Evolutionary conservation across 2,113 vertebrate species (phyloP).

Genomic region (Oryzias curvinotus): DNA sequence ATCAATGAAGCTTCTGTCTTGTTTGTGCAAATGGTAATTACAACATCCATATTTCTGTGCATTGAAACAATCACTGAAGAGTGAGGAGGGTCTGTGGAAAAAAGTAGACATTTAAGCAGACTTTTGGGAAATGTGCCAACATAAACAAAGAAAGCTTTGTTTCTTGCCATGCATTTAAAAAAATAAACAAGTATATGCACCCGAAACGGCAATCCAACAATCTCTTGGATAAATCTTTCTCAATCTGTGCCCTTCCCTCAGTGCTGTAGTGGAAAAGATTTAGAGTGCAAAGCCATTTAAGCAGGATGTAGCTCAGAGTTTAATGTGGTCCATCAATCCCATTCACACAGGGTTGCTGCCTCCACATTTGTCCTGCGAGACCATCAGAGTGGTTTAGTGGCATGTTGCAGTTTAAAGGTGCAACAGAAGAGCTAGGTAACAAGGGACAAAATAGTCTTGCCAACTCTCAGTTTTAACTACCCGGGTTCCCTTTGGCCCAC

Average conservation of each 20-base stretch:
- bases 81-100: slow-evolving; percentile 35
- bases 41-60: slow-evolving; percentile 93
- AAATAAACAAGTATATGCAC: slow-evolving; percentile 37
- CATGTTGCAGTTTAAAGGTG: slow-evolving; percentile 78
- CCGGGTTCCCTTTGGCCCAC: slow-evolving; percentile 74
- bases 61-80: slow-evolving; percentile 85
- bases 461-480: slow-evolving; percentile 80
- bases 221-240: slow-evolving; percentile 37
- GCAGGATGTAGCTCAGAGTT: slow-evolving; percentile 71
- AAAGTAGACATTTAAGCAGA: slow-evolving; percentile 42
- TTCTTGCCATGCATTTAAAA: slow-evolving; percentile 23
- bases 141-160: slow-evolving; percentile 47
- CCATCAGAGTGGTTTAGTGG: slow-evolving; percentile 76
- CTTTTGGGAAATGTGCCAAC: slow-evolving; percentile 38
- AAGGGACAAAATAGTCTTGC: slow-evolving; percentile 77
- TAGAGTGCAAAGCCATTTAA: slow-evolving; percentile 66
- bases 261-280: slow-evolving; percentile 53
- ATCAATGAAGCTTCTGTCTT: slow-evolving; percentile 93
- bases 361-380: slow-evolving; percentile 61
- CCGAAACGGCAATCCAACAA: slow-evolving; percentile 30
- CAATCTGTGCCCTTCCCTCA: slow-evolving; percentile 31
- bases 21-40: slow-evolving; percentile 95
- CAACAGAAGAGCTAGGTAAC: slow-evolving; percentile 75
- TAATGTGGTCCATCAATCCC: slow-evolving; percentile 72
- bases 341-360: slow-evolving; percentile 58